Evolutionary conservation across 2,888 invertebrate species (phyloP), one percentile per base, ranked within the genome.

Genomic region (Pollenia angustigena): DNA sequence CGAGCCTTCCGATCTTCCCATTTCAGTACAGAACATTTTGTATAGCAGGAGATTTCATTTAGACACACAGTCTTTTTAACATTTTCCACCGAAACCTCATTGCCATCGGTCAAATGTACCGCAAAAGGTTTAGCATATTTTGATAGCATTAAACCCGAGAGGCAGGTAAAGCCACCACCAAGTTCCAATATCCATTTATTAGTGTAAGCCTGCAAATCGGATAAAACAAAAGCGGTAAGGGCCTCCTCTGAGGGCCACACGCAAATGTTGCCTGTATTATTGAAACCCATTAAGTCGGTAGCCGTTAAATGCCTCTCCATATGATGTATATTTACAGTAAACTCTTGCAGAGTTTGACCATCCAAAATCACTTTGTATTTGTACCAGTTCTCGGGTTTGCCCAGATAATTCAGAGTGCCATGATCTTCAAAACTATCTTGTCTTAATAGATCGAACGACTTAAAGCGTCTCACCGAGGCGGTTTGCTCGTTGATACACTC

Each of bases 111-210:
- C 50, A 97, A 94, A 87, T 95, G 94, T 6, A 97, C 95, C 40
- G 94, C 93, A 88, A 94, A 94, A 0, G 96, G 95, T 69, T 94
- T 93, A 80, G 95, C 95, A 90, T 95, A 96, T 90, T 96, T 96
- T 81, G 96, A 96, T 71, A 95, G 94, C 91, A 96, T 95, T 14
- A 97, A 93, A 1, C 97, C 97, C 9, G 97, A 97, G 46, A 97
- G 93, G 89, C 97, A 97, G 23, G 97, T 97, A 96, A 97, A 97
- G 4, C 97, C 97, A 18, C 97, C 97, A 3, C 97, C 97, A 60
- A 97, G 93, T 92, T 97, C 97, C 89, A 97, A 94, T 42, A 97
- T 95, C 90, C 94, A 94, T 91, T 96, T 96, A 87, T 94, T 94
- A n/a, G 94, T 93, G 92, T 97, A 97, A 56, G 95, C 92, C n/a